Base-by-base conservation (phyloP, 1,140 invertebrate species). In the Cherax quadricarinatus region DNA sequence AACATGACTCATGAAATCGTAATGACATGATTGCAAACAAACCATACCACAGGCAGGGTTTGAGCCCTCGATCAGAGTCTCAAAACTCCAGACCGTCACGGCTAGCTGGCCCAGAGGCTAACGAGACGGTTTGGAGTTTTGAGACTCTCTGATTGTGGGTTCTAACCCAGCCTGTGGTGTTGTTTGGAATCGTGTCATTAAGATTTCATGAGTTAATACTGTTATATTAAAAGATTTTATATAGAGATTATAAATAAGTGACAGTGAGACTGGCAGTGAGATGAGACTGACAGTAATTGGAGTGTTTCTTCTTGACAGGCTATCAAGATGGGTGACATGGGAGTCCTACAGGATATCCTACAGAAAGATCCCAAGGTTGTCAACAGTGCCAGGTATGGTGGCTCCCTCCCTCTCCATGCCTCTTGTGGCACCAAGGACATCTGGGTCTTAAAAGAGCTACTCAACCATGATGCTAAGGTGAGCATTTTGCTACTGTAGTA, bases 391-490 rank as follows among this genome's bases (percentile, higher is more conserved):
- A 57, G 53, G 53, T 80, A 88, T 24, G 75, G 48, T 9, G 86
- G 86, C 49, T 12, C 57, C 6, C 75, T n/a, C 86, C 21, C 49
- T 88, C 30, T 41, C 4, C 86, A 88, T n/a, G 75, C 75, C 3
- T 51, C 75, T 9, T 88, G 86, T 48, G 21, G 78, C 53, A 7
- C 30, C 51, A 53, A 60, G 14, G 24, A 62, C 86, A 21, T 88
- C 4, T 7, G 30, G 51, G 41, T 41, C 12, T 73, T 88, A 4
- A 80, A 80, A 6, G 16, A 18, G 21, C 49, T 88, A 3, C 18
- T 88, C 18, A 41, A 60, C 18, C 21, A 53, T 60, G 75, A 66
- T 30, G 75, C 86, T 14, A 88, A 88, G 86, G 86, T 88, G 41
- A 88, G 21, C 6, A 4, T 24, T 24, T 21, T 5, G 62, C 9